Evolutionary conservation across 2,797 vertebrate genomes (phyloP).

Genomic region (Pelodytes ibericus): DNA sequence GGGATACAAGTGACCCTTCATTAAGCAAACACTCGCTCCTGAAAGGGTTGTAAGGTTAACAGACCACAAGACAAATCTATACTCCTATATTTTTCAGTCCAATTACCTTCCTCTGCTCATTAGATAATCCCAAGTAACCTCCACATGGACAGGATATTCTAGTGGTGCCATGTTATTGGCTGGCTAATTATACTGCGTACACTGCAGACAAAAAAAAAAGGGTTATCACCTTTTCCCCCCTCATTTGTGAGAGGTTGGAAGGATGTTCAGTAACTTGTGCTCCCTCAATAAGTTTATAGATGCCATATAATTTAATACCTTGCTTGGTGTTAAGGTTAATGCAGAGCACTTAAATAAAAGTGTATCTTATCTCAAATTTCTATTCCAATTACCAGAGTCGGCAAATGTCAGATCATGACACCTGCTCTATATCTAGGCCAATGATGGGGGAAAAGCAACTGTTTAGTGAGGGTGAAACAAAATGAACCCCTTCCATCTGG

Average conservation of each 20-base stretch:
- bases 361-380: not conserved
- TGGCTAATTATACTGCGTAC: not conserved
- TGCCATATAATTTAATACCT: not conserved
- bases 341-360: conserved; percentile 7
- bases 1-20: conserved; percentile 48
- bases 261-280: not conserved
- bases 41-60: conserved; percentile 35
- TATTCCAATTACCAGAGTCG: not conserved
- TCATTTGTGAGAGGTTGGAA: not conserved
- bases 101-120: conserved; percentile 15
- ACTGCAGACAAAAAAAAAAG: too few species aligned
- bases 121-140: conserved; percentile 19
- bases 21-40: conserved; percentile 42
- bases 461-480: not conserved
- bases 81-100: conserved; percentile 34
- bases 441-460: too few species aligned
- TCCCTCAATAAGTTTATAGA: not conserved
- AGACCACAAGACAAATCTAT: conserved; percentile 51
- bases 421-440: not conserved
- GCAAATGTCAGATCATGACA: conserved; percentile 6
- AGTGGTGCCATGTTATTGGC: conserved; percentile 1
- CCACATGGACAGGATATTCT: conserved; percentile 6
- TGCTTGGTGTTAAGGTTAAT: conserved; percentile 2
- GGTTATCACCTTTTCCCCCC: not conserved
- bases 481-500: conserved; percentile 3